phyloP scores from a whole-genome alignment of 2,888 invertebrate species.

The Aporophyla nigra region DNA sequence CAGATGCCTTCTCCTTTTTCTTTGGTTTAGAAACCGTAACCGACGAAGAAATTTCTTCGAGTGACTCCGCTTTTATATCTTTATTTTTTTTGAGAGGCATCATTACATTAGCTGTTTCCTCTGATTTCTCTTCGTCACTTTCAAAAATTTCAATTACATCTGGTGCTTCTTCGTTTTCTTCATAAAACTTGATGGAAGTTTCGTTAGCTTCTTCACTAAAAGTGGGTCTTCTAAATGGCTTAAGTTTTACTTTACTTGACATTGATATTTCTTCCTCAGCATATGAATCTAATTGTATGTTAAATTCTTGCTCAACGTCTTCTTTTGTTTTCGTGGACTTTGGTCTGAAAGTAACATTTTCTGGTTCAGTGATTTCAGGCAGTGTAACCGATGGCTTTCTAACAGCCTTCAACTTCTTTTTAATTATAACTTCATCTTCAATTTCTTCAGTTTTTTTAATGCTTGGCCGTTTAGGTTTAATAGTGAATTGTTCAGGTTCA shows the following conservation, averaged over 20 bases:
- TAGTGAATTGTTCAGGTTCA: constrained; percentile 84
- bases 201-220: constrained; percentile 95
- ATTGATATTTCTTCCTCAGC: constrained; percentile 97
- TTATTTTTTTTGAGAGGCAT: constrained; percentile 85
- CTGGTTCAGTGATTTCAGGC: constrained; percentile 94
- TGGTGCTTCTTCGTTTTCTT: constrained; percentile 83
- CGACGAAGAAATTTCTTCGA: constrained; percentile 84
- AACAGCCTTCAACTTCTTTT: constrained; percentile 93
- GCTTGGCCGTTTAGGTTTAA: constrained; percentile 84
- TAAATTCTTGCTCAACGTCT: constrained; percentile 97
- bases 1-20: constrained; percentile 82
- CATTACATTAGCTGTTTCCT: constrained; percentile 81
- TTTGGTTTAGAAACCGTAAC: constrained; percentile 82
- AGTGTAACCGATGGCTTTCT: constrained; percentile 92
- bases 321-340: constrained; percentile 95
- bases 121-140: constrained; percentile 87
- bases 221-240: constrained; percentile 93
- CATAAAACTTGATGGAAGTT: constrained; percentile 93
- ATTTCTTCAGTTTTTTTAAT: constrained; percentile 89
- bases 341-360: constrained; percentile 95
- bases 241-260: constrained; percentile 95
- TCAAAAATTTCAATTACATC: constrained; percentile 88
- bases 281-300: constrained; percentile 95
- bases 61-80: constrained; percentile 77
- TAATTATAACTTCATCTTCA: constrained; percentile 93